Evolutionary conservation across 2,888 invertebrate species (phyloP).

Genomic region (Andrena bicolor): DNA sequence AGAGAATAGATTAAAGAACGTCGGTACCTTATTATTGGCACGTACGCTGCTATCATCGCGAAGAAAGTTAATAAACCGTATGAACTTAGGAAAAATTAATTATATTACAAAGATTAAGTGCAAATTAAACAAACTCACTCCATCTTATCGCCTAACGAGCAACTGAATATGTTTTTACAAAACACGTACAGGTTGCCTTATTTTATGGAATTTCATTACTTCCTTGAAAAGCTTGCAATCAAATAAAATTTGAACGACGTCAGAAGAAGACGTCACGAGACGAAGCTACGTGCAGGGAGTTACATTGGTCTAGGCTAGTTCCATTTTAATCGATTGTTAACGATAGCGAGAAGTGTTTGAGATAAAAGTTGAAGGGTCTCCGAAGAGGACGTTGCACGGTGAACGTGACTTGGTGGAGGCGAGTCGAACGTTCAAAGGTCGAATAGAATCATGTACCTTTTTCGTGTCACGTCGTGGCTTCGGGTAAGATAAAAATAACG

Average conservation of each 20-base stretch:
- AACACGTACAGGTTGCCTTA: no score
- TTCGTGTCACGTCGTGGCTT: background rate
- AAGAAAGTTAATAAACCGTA: background rate
- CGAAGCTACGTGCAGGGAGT: no score
- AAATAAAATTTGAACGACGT: no score
- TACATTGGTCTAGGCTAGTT: background rate
- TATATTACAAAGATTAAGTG: no score
- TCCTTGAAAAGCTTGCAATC: background rate
- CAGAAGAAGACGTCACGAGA: no score
- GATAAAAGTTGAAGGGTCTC: background rate
- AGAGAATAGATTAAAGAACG: slow-evolving; percentile 49
- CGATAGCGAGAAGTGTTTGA: background rate
- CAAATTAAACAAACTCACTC: no score
- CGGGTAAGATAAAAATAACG: background rate
- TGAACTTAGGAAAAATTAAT: background rate
- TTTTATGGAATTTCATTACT: no score
- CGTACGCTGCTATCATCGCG: background rate
- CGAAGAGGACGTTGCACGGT: background rate
- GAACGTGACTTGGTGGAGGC: background rate
- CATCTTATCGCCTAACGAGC: no score
- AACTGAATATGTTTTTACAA: no score
- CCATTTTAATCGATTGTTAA: background rate
- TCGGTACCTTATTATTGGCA: slow-evolving; percentile 17
- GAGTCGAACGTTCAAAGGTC: background rate
- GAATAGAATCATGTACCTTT: slow-evolving; percentile 1